phyloP scores from a whole-genome alignment of 2,888 invertebrate genomes.

The Cheilosia impressa region DNA sequence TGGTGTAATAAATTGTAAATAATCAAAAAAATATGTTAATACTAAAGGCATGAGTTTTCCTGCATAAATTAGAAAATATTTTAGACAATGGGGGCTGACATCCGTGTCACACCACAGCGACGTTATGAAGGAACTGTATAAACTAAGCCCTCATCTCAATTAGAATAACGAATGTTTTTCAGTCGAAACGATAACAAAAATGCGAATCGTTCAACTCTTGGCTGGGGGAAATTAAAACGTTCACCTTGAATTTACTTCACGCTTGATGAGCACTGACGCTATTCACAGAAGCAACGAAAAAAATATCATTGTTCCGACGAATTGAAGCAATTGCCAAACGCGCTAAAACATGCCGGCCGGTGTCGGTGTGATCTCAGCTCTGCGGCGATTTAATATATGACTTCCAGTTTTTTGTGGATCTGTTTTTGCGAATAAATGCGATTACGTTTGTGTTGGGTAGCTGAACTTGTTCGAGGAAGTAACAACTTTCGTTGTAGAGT shows the following conservation, averaged over 20 bases:
- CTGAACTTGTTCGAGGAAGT: constrained; percentile 14
- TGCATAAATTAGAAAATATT: constrained; percentile 34
- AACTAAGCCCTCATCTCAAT: constrained; percentile 37
- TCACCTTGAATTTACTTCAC: constrained; percentile 75
- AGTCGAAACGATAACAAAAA: constrained; percentile 34
- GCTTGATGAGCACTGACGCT: constrained; percentile 64
- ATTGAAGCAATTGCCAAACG: constrained; percentile 63
- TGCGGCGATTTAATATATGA: constrained; percentile 33
- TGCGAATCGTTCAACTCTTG: constrained; percentile 53
- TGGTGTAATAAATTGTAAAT: constrained; percentile 61
- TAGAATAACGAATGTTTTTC: constrained; percentile 38
- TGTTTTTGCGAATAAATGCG: constrained; percentile 35
- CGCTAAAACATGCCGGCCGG: constrained; percentile 59
- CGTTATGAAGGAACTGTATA: neutral
- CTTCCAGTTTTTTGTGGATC: constrained; percentile 18
- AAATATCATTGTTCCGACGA: constrained; percentile 40
- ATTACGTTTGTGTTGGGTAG: constrained; percentile 47
- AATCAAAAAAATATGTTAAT: constrained; percentile 48
- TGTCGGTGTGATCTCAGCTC: constrained; percentile 52
- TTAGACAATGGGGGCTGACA: constrained; percentile 43
- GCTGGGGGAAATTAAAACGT: constrained; percentile 61
- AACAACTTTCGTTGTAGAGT: constrained; percentile 29
- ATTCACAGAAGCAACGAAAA: constrained; percentile 41
- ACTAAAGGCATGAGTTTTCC: constrained; percentile 13
- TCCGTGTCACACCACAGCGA: neutral